phyloP scores from a whole-genome alignment of 2,888 invertebrate species.

The Eugnorisma glareosa region DNA sequence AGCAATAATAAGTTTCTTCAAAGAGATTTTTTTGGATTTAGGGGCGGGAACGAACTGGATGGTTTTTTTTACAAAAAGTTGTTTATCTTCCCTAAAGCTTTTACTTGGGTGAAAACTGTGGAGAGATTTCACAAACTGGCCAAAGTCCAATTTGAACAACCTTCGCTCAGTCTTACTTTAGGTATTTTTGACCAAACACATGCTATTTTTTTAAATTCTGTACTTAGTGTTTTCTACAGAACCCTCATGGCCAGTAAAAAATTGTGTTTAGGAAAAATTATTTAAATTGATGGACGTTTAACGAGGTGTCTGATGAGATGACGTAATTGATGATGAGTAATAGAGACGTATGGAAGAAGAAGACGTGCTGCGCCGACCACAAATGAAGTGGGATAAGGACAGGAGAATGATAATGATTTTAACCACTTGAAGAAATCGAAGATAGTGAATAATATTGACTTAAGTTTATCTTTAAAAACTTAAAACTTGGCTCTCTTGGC shows the following conservation, averaged over 20 bases:
- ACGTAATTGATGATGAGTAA: too few relatives aligned
- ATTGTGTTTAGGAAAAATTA: too few relatives aligned
- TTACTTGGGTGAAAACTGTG: not conserved
- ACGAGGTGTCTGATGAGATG: too few relatives aligned
- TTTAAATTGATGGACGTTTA: too few relatives aligned
- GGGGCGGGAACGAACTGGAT: not conserved
- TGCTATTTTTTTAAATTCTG: not conserved
- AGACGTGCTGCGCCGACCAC: too few relatives aligned
- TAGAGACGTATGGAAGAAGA: too few relatives aligned
- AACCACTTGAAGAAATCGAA: not conserved
- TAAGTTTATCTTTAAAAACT: not conserved
- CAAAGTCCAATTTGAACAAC: not conserved
- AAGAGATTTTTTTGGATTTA: slow-evolving; percentile 43
- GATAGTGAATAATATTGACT: not conserved
- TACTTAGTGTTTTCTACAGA: not conserved
- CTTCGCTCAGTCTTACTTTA: not conserved
- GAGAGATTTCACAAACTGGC: not conserved
- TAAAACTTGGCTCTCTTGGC: not conserved
- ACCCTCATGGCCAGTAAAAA: not conserved
- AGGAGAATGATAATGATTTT: too few relatives aligned
- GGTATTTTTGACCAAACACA: not conserved
- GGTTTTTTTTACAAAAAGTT: slow-evolving; percentile 9
- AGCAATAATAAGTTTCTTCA: slow-evolving; percentile 63
- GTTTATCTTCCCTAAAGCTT: not conserved
- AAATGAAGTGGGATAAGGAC: too few relatives aligned